These are phyloP conservation scores for Agapostemon virescens DNA, from an alignment of 2,888 invertebrate genomes.

Conservation along the genomic window DNA sequence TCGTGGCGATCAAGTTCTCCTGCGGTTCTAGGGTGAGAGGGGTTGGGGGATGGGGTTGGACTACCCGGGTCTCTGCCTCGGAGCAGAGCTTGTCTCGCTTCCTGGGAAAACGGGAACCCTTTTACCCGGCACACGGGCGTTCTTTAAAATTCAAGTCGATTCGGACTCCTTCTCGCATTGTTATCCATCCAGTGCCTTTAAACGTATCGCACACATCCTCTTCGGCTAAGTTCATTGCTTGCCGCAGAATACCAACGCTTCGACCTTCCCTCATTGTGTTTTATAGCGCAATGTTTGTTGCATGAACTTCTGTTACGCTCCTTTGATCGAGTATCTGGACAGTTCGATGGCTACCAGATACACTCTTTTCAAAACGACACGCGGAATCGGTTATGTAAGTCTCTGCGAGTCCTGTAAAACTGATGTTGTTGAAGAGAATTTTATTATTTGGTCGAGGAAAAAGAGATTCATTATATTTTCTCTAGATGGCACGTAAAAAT, in stretches of 20 bases:
- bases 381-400: background rate
- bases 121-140: conserved; percentile 24
- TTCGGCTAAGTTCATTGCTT: conserved; percentile 15
- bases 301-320: background rate
- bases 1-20: conserved; percentile 47
- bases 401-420: too few species aligned
- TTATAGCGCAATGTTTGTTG: background rate
- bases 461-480: too few species aligned
- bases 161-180: conserved; percentile 24
- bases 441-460: too few species aligned
- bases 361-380: background rate
- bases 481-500: too few species aligned
- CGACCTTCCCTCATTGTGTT: background rate
- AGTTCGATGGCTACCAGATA: background rate
- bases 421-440: too few species aligned
- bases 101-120: conserved; percentile 38
- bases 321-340: background rate
- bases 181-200: conserved; percentile 14
- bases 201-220: conserved; percentile 21
- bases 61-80: conserved; percentile 30
- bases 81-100: conserved; percentile 40
- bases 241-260: conserved; percentile 9
- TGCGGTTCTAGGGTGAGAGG: conserved; percentile 16
- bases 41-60: background rate
- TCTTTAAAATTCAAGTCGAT: conserved; percentile 59